phyloP scores from a whole-genome alignment of 2,888 invertebrate genomes.

The Hydraecia micacea region DNA sequence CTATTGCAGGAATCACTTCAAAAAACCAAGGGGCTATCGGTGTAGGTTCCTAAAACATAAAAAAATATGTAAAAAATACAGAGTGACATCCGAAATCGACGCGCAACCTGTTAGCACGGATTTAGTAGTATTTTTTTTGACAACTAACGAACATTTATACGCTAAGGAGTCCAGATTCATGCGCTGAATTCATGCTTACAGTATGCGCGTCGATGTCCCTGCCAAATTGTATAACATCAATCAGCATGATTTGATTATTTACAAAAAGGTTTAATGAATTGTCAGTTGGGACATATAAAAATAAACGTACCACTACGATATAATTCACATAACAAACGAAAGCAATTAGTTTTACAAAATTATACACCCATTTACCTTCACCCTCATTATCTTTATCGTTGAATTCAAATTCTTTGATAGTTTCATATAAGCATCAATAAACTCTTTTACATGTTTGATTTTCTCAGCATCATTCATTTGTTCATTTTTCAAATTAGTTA shows the following conservation, averaged over 20 bases:
- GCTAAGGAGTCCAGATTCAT: too few relatives aligned
- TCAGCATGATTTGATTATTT: too few relatives aligned
- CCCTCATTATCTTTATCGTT: not conserved
- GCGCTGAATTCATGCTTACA: too few relatives aligned
- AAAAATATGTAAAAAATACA: not conserved
- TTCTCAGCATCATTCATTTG: conserved; percentile 4
- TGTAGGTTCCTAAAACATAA: not conserved
- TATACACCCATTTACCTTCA: conserved; percentile 7
- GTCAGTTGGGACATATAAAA: not conserved
- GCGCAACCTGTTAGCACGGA: too few relatives aligned
- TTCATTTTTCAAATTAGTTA: conserved; percentile 4
- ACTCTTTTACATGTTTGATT: conserved; percentile 1
- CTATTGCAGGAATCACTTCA: not conserved
- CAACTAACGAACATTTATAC: rapidly evolving
- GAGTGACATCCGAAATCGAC: too few relatives aligned
- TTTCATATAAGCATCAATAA: not conserved
- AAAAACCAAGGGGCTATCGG: not conserved
- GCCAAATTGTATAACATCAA: not conserved
- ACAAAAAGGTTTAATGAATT: too few relatives aligned
- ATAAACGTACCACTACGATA: not conserved
- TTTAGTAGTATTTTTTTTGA: too few relatives aligned
- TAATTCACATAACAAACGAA: not conserved
- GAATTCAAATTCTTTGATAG: not conserved
- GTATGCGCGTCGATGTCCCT: too few relatives aligned
- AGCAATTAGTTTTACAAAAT: not conserved